Base-by-base conservation (phyloP, 1,140 invertebrate species). In the Drosophila nigromelanica region DNA sequence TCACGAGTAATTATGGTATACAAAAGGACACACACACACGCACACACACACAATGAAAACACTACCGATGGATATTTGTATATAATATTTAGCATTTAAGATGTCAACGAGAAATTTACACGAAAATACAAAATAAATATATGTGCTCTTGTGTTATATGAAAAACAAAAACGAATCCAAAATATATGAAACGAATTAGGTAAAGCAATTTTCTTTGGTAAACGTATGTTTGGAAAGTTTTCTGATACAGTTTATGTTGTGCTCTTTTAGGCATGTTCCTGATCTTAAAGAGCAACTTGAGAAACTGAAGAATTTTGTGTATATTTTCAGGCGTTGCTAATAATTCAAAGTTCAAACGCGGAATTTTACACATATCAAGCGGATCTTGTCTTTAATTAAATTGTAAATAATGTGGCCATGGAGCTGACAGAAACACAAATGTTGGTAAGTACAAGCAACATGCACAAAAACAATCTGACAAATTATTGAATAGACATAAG, bases 41-140 rank as follows among this genome's bases (percentile, higher is more conserved):
- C 37, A 59, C 4, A 37, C 52, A 66, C 1, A 56, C 12, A 24
- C 35, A 45, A 27, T 33, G 24, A 61, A 51, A 50, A 58, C 37
- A 61, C 52, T 60, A 77, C 54, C 59, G 48, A 79, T 48, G 8
- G 56, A 86, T 89, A 86, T 87, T 86, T 86, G 81, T 86, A 86
- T 55, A 86, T 86, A 86, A 69, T 81, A 64, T 63, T 74, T 82
- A 87, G 82, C 30, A 27, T 52, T 43, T 82, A 86, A 87, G 75
- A 45, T 74, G 63, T 81, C 76, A 85, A 72, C 76, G 42, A 72
- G 54, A 76, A 69, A 59, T 76, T 73, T 73, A 73, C 64, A 73
- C 35, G 24, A 21, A 18, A 51, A 70, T 63, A 70, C 40, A 18
- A 55, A 64, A 68, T 18, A 60, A 64, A 11, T 78, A 40, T 62